These are phyloP conservation scores for Chrysodeixis includens DNA, from an alignment of 2,888 invertebrate genomes.

Conservation along the genomic window DNA sequence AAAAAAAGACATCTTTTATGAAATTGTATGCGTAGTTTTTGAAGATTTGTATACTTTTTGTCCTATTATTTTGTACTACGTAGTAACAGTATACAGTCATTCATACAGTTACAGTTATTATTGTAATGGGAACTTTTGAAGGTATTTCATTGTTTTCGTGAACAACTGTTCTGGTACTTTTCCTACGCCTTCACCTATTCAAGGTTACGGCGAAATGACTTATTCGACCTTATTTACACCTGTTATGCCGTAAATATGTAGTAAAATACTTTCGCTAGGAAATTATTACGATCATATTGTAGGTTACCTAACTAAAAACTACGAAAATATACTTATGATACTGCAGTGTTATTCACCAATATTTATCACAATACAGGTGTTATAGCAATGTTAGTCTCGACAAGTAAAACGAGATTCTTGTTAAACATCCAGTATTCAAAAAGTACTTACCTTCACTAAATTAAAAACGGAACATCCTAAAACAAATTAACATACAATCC, in stretches of 20 bases:
- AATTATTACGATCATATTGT: slow-evolving; percentile 22
- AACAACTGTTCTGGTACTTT: slow-evolving; percentile 36
- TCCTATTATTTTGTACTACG: slow-evolving; percentile 13
- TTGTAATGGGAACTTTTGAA: slow-evolving; percentile 2
- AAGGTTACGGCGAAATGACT: slow-evolving; percentile 38
- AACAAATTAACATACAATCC: slow-evolving; percentile 16
- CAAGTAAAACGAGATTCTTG: not conserved
- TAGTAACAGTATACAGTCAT: slow-evolving; percentile 26
- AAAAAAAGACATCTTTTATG: slow-evolving; percentile 54
- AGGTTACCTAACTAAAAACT: not conserved
- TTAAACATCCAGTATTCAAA: not conserved
- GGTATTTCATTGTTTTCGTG: slow-evolving; percentile 38
- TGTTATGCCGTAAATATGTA: slow-evolving; percentile 27
- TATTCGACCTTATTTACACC: slow-evolving; percentile 51
- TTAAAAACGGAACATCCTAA: slow-evolving; percentile 11
- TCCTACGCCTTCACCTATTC: slow-evolving; percentile 32
- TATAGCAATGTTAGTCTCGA: not conserved
- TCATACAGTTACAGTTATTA: slow-evolving; percentile 13
- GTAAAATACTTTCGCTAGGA: slow-evolving; percentile 36
- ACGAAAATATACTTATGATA: not conserved
- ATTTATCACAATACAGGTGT: not conserved
- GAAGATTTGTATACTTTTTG: slow-evolving; percentile 30
- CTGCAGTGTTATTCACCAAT: not conserved
- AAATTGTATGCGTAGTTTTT: slow-evolving; percentile 51
- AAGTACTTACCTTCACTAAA: slow-evolving; percentile 12